A percentile compares a stretch with the other conserved stretches of the same genome.
phyloP scores from a whole-genome alignment of 2,797 vertebrate genomes.

The Premnoplex brunnescens region DNA sequence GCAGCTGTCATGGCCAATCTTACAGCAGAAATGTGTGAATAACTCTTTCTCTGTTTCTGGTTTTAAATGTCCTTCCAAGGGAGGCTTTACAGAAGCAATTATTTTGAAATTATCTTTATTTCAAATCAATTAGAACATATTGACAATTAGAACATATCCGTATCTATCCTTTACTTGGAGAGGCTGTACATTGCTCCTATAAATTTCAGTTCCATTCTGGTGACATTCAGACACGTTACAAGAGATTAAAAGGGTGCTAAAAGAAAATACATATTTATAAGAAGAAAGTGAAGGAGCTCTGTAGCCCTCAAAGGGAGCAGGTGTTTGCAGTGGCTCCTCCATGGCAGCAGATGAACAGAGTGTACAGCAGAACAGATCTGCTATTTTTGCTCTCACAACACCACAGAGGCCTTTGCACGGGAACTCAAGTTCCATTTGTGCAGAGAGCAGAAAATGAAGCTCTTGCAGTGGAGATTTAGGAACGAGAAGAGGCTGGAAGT shows the following conservation, averaged over 20 bases:
- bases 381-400: constrained; percentile 26
- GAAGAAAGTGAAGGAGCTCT: background rate
- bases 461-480: background rate
- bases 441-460: background rate
- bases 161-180: background rate
- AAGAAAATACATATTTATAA: background rate
- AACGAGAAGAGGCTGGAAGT: background rate
- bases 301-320: background rate
- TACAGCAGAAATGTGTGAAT: background rate
- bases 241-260: background rate
- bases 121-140: background rate
- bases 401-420: background rate
- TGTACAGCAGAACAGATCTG: background rate
- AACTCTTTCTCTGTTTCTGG: background rate
- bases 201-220: background rate
- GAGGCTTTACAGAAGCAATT: background rate
- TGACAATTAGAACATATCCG: background rate
- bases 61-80: background rate
- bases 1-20: background rate
- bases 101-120: background rate
- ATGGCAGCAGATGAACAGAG: background rate
- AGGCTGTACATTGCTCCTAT: background rate
- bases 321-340: background rate
- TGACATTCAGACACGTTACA: background rate
- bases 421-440: background rate